phyloP scores from a whole-genome alignment of 2,113 vertebrate genomes.

The Theristicus caerulescens region DNA sequence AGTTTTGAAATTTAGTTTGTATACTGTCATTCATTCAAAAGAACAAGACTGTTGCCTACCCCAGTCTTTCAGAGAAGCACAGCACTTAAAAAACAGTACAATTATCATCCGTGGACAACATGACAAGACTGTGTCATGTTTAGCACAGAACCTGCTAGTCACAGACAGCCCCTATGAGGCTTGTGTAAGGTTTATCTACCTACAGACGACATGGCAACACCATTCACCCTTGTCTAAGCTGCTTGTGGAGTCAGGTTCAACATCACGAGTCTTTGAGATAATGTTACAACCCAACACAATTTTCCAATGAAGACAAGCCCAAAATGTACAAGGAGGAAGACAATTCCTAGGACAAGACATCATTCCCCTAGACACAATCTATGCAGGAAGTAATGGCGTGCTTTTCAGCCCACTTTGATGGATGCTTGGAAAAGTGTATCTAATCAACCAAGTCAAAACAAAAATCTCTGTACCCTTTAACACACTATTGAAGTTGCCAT shows the following conservation, averaged over 20 bases:
- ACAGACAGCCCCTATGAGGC: neutral
- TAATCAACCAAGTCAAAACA: neutral
- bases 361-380: neutral
- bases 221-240: neutral
- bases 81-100: neutral
- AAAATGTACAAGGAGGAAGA: neutral
- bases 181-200: neutral
- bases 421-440: neutral
- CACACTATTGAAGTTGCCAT: neutral
- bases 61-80: neutral
- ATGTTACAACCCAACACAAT: neutral
- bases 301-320: neutral
- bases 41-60: neutral
- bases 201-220: rapidly evolving
- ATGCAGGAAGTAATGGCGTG: neutral
- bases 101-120: neutral
- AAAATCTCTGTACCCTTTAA: neutral
- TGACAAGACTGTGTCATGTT: neutral
- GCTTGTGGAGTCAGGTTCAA: neutral
- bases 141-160: neutral
- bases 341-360: neutral
- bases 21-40: neutral
- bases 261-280: neutral
- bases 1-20: neutral
- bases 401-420: neutral